phyloP scores from a whole-genome alignment of 2,113 vertebrate genomes.

The Hemibagrus wyckioides region DNA sequence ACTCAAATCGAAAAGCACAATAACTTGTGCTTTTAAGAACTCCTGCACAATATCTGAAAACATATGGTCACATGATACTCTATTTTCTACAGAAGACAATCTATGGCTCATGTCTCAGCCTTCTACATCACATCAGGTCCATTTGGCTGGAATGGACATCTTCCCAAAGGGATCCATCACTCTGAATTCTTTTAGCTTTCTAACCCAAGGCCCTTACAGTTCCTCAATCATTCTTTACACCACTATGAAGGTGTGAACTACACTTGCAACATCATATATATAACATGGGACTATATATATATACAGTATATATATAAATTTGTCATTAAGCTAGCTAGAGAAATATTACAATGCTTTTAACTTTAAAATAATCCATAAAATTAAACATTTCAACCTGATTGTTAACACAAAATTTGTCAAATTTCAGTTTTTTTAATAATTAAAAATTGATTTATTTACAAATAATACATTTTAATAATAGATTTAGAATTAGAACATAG shows the following conservation, averaged over 20 bases:
- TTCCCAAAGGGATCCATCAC: background rate
- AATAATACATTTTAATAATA: background rate
- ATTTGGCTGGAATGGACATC: background rate
- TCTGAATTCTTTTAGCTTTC: background rate
- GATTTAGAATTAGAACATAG: too few relatives aligned
- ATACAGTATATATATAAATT: background rate
- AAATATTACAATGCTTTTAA: background rate
- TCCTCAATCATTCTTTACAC: background rate
- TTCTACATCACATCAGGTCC: background rate
- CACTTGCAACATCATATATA: background rate
- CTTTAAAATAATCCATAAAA: background rate
- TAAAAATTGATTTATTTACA: background rate
- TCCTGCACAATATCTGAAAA: too few relatives aligned
- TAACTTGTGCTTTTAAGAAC: too few relatives aligned
- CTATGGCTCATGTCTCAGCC: background rate
- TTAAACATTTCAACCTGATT: background rate
- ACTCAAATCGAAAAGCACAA: too few relatives aligned
- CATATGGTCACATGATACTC: background rate
- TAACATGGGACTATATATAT: background rate
- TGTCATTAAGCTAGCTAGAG: background rate
- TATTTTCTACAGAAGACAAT: background rate
- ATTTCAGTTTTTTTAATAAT: too few relatives aligned
- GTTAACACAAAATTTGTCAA: background rate
- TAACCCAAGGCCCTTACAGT: background rate
- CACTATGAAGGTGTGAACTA: background rate